Conservation (phyloP, 2,797 vertebrate species). For the Alosa sapidissima region DNA sequence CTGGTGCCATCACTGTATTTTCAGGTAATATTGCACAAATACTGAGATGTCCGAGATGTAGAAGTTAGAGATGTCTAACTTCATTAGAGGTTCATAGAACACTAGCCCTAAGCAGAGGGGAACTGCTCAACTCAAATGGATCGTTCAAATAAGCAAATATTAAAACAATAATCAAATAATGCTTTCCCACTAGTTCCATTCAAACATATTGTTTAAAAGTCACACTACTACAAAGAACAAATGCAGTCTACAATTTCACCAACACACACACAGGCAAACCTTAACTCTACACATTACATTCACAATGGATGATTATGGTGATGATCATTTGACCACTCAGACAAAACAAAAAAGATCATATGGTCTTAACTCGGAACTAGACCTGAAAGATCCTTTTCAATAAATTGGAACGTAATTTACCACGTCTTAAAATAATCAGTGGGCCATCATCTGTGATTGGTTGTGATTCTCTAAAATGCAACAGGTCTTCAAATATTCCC, state of each 20-base stretch:
- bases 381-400: not conserved
- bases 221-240: constrained; percentile 3
- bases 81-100: not conserved
- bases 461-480: constrained; percentile 54
- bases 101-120: not conserved
- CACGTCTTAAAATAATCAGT: not conserved
- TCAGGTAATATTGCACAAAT: not conserved
- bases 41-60: constrained; percentile 6
- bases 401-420: not conserved
- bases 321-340: not conserved
- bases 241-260: not conserved
- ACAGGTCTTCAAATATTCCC: constrained; percentile 46
- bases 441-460: constrained; percentile 26
- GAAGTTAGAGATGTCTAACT: too few species aligned
- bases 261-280: not conserved
- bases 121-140: not conserved
- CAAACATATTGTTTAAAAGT: not conserved
- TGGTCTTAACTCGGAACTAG: not conserved
- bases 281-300: not conserved
- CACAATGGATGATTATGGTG: constrained; percentile 7
- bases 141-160: not conserved
- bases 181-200: not conserved
- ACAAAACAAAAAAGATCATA: not conserved
- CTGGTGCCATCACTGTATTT: not conserved
- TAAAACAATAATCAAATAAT: not conserved